Evolutionary conservation across 1,140 invertebrate genomes (phyloP), one percentile per base, ranked within the genome.

Genomic region (Nasonia vitripennis): DNA sequence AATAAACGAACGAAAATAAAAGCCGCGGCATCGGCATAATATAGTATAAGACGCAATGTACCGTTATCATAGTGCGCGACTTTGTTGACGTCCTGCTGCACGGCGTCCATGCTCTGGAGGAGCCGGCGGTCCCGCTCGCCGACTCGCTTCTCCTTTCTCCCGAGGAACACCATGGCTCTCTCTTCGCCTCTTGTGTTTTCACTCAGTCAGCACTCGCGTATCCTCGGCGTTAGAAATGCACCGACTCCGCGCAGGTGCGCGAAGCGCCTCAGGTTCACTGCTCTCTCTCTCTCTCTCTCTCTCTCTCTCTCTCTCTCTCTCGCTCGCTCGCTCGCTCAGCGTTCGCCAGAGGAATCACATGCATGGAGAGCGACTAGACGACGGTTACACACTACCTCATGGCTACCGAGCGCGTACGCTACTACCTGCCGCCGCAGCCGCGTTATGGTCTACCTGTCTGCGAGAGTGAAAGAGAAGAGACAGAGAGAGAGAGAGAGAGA

Each of bases 61-160:
- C 93, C 93, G 88, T 93, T 93, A 81, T 93, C 93, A 31, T 91
- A 90, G 7, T 93, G 92, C 85, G 91, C 88, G 23, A 90, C 75
- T 88, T 92, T 93, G 2, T 89, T 74, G 62, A 90, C 87, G 85
- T 93, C 91, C 48, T 73, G 80, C 62, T 83, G 81, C 67, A 93
- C 87, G 31, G 91, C 88, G 87, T 93, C 92, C 85, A 89, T 91
- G 82, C 92, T 93, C 14, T 86, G 92, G 73, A 93, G 67, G 9
- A 93, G 87, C 45, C 90, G 91, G 17, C 92, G 91, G 84, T 92
- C 91, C 20, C 93, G 91, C 6, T 88, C 84, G 3, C 14, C 55
- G 55, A n/a, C 55, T 0, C 71, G 48, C 68, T 91, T 92, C 27
- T 93, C 90, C 85, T 93, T 93, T 34, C 90, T 90, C 9, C 92